Base-by-base conservation (phyloP, 2,113 vertebrate species). In the Ptilorrhoa leucosticta region DNA sequence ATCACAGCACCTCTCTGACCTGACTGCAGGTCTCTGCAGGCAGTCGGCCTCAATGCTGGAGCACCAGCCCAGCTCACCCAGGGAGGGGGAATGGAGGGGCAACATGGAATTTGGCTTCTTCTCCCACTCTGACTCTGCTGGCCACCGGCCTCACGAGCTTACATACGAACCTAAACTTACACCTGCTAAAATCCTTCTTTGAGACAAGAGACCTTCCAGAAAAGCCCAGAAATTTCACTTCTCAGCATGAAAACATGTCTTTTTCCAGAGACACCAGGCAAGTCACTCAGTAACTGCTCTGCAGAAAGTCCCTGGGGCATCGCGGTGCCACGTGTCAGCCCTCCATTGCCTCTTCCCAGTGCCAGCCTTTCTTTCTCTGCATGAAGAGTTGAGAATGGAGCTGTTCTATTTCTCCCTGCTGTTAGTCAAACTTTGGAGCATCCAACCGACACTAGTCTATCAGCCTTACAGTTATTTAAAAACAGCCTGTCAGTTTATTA, bases 381-480 rank as follows among this genome's bases (percentile, higher is more conserved):
- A 22, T 24, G 30, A 76, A 44, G 51, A 78, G 35, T 30, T 45
- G n/a, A 17, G 40, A 88, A 85, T 33, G 66, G 24, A 90, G 44
- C 66, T 85, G 37, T 33, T 91, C 78, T 91, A 11, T 39, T 86
- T 77, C 56, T 82, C 61, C 75, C 78, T 57, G 37, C 40, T 76
- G 40, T 86, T 93, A 83, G 79, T 86, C 93, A 81, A 83, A 89
- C 79, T 93, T 80, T 15, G 80, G 84, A 76, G 86, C 88, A 94
- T 54, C 90, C 86, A 90, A 66, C 58, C 4, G 3, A 86, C 77
- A 83, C 83, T 14, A 88, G 71, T 77, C 88, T 63, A 61, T 90
- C 86, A 81, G 86, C 64, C 68, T 83, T 44, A 81, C 45, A 80
- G 68, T 92, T 97, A 94, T 81, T 95, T 94, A 90, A 95, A 90